Conservation (phyloP, 2,113 vertebrate species). For the Pangasianodon hypophthalmus region DNA sequence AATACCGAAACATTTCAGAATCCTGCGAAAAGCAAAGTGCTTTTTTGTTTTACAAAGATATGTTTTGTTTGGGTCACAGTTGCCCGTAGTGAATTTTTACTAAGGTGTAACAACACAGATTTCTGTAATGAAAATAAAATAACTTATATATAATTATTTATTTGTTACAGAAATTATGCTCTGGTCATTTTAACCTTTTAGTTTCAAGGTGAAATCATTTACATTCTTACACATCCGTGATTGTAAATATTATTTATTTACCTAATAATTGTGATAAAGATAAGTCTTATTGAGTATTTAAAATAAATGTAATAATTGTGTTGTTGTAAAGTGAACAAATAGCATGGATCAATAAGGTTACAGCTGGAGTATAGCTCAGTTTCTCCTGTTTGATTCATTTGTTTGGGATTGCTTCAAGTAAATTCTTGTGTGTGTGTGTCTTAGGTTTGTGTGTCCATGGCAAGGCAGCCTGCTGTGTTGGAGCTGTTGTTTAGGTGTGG, state of each 20-base stretch:
- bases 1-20: too few species aligned
- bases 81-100: too few species aligned
- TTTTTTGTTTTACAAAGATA: not conserved
- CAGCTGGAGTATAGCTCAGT: not conserved
- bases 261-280: not conserved
- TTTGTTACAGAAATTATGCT: not conserved
- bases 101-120: too few species aligned
- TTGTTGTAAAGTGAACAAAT: not conserved
- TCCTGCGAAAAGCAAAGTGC: not conserved
- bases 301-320: not conserved
- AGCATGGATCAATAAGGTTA: not conserved
- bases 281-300: not conserved
- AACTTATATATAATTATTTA: not conserved
- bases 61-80: too few species aligned
- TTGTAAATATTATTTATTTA: not conserved
- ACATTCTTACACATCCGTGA: not conserved
- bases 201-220: not conserved
- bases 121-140: too few species aligned
- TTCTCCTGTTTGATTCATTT: not conserved
- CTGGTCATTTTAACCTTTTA: not conserved
- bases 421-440: not conserved
- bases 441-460: slow-evolving; percentile 84
- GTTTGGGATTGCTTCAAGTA: not conserved
- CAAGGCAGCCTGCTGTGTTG: slow-evolving; percentile 84
- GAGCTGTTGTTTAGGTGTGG: slow-evolving; percentile 88